A percentile compares a stretch with the other conserved stretches of the same genome.
Evolutionary conservation across 2,888 invertebrate genomes (phyloP).

Genomic region (Drosophila neotestacea): DNA sequence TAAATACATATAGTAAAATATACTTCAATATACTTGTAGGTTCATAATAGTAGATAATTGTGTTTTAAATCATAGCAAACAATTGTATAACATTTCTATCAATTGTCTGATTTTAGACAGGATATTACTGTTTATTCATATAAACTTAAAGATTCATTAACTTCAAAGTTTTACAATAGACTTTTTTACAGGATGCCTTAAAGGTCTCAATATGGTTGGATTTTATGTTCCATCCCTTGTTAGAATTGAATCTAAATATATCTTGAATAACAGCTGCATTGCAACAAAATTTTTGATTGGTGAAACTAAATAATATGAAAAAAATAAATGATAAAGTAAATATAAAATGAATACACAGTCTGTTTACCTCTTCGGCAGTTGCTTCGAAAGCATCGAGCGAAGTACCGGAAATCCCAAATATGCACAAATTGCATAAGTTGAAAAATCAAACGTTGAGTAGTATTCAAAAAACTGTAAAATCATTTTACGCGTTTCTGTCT

Average conservation of each 20-base stretch:
- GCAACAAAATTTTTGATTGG: background rate
- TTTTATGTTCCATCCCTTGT: too few relatives aligned
- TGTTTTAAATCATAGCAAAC: too few relatives aligned
- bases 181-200: background rate
- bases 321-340: background rate
- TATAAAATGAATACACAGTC: background rate
- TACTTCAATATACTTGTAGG: background rate
- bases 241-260: too few relatives aligned
- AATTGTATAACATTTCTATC: too few relatives aligned
- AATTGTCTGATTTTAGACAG: too few relatives aligned
- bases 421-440: background rate
- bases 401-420: too few relatives aligned
- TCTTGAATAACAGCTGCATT: conserved; percentile 3
- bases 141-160: too few relatives aligned
- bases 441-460: background rate
- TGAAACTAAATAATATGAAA: background rate
- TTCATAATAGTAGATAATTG: background rate
- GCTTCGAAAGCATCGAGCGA: background rate
- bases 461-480: conserved; percentile 11
- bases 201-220: background rate
- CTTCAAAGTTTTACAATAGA: background rate
- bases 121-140: too few relatives aligned
- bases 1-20: background rate
- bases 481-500: too few relatives aligned
- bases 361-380: background rate